Evolutionary conservation across 1,140 invertebrate species (phyloP).

Genomic region (Sweltsa coloradensis): DNA sequence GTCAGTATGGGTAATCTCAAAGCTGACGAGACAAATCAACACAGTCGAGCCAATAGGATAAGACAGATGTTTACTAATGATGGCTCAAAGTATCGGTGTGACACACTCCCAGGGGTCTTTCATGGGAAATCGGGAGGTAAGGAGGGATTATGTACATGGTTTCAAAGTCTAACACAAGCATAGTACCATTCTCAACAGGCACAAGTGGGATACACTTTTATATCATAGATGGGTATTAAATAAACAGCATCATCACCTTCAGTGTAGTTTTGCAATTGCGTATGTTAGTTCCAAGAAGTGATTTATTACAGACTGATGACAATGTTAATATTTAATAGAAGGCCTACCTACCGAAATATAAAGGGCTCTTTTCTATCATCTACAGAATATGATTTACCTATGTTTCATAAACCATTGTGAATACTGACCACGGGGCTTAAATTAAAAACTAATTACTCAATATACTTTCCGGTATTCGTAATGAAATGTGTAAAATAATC

Average conservation of each 20-base stretch:
- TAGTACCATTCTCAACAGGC: not conserved
- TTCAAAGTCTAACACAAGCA: not conserved
- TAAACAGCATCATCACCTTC: not conserved
- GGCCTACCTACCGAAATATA: no score
- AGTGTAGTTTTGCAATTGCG: not conserved
- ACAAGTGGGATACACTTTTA: not conserved
- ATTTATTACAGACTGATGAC: constrained; percentile 2
- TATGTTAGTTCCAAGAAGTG: not conserved
- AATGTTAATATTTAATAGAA: no score
- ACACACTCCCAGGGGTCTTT: constrained; percentile 22
- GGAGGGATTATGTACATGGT: constrained; percentile 5
- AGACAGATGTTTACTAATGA: constrained; percentile 23
- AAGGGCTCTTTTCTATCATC: no score
- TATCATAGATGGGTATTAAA: not conserved
- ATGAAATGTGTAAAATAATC: no score
- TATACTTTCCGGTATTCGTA: no score
- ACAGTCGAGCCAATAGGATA: constrained; percentile 20
- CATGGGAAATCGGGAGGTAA: constrained; percentile 24
- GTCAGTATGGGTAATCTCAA: constrained; percentile 1
- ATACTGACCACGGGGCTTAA: no score
- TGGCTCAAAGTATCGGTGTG: constrained; percentile 15
- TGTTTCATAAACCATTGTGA: no score
- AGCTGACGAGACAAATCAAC: constrained; percentile 19
- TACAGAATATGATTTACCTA: no score
- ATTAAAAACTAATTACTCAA: no score